A percentile compares a stretch with the other conserved stretches of the same genome.
These are phyloP conservation scores for Drosophila mimica DNA, from an alignment of 2,888 invertebrate species.

Conservation along the genomic window DNA sequence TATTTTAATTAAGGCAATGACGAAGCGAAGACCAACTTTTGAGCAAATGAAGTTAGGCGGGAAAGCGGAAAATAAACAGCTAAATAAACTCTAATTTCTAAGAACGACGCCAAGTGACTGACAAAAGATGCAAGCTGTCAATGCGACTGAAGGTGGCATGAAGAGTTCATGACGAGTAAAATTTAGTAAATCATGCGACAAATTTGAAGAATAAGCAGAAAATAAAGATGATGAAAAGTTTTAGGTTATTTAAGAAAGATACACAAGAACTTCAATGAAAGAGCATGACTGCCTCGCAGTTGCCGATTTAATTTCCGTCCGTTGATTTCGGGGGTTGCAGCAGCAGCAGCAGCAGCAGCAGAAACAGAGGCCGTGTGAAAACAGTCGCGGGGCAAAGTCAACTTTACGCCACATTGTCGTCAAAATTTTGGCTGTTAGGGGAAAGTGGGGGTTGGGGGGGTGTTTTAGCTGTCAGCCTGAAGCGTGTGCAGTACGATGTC, in stretches of 20 bases:
- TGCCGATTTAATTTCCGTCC: conserved; percentile 21
- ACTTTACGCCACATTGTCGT: conserved; percentile 68
- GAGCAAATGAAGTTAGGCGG: background rate
- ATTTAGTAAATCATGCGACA: conserved; percentile 1
- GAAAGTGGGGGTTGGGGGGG: background rate
- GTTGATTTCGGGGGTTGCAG: conserved; percentile 29
- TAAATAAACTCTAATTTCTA: background rate
- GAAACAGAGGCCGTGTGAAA: conserved; percentile 48
- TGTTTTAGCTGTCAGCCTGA: conserved; percentile 5
- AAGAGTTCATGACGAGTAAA: conserved; percentile 1
- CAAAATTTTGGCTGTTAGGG: conserved; percentile 47
- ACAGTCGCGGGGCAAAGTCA: conserved; percentile 66
- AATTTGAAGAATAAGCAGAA: background rate
- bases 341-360: conserved; percentile 9
- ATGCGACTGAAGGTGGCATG: background rate
- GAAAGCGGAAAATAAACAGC: background rate
- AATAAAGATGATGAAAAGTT: background rate
- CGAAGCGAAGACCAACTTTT: background rate
- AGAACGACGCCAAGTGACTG: background rate
- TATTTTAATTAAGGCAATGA: conserved; percentile 16
- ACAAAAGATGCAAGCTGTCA: background rate
- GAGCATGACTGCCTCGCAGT: conserved; percentile 60
- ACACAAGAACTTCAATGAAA: conserved; percentile 27
- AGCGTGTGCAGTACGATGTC: conserved; percentile 22
- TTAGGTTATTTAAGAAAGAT: conserved; percentile 2